Evolutionary conservation across 2,888 invertebrate species (phyloP).

Genomic region (Sinohyriopsis cumingii): DNA sequence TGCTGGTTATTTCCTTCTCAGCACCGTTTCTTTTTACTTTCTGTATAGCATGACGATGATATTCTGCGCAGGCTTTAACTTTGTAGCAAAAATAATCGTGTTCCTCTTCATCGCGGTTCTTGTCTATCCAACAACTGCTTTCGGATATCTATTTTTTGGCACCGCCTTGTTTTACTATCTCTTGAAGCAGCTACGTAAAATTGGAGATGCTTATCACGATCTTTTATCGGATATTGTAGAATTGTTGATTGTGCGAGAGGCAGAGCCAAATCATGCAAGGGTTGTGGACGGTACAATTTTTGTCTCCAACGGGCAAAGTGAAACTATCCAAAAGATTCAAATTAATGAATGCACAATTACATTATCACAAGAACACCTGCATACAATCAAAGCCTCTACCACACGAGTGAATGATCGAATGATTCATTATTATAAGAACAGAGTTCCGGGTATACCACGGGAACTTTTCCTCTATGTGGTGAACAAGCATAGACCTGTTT

Average conservation of each 20-base stretch:
- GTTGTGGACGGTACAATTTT: slow-evolving; percentile 9
- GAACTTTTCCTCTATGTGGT: slow-evolving; percentile 15
- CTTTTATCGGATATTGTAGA: slow-evolving; percentile 22
- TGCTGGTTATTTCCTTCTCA: background rate
- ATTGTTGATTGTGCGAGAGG: slow-evolving; percentile 3
- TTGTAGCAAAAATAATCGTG: slow-evolving; percentile 12
- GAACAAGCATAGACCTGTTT: slow-evolving; percentile 12
- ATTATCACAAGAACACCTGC: no score
- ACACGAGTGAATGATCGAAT: no score
- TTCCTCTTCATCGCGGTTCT: slow-evolving; percentile 17
- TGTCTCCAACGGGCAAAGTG: background rate
- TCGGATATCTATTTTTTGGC: slow-evolving; percentile 26
- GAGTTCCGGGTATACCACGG: slow-evolving; percentile 13
- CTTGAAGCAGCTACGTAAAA: slow-evolving; percentile 4
- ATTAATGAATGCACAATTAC: no score
- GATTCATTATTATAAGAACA: slow-evolving; percentile 7
- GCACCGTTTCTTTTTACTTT: no score
- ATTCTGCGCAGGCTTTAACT: slow-evolving; percentile 18
- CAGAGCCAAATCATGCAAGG: slow-evolving; percentile 1
- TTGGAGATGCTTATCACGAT: slow-evolving; percentile 17
- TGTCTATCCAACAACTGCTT: slow-evolving; percentile 17
- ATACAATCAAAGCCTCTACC: no score
- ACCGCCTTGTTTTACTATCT: slow-evolving; percentile 17
- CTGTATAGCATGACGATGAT: slow-evolving; percentile 4
- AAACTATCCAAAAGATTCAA: no score